Conservation (phyloP, 1,140 invertebrate species). For the Drosophila ercepeae region DNA sequence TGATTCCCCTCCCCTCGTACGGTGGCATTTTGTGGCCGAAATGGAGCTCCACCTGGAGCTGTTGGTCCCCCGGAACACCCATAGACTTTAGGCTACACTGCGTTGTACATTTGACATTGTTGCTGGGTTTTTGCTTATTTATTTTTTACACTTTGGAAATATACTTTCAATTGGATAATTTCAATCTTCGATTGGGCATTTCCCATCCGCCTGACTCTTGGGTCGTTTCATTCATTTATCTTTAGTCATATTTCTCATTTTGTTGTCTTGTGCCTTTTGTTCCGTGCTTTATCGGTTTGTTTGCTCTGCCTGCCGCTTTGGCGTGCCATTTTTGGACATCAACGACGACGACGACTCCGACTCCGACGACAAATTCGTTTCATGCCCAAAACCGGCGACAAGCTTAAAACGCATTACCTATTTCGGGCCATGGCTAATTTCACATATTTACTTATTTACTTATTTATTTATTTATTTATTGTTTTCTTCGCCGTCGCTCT, state of each 20-base stretch:
- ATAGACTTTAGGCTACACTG: no score
- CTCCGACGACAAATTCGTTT: constrained; percentile 70
- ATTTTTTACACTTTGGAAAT: not conserved
- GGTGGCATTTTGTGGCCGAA: not conserved
- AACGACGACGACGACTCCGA: constrained; percentile 32
- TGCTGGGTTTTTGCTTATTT: no score
- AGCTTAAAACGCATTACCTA: constrained; percentile 74
- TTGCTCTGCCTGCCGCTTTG: constrained; percentile 44
- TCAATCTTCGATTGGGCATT: constrained; percentile 2
- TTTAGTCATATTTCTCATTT: constrained; percentile 8
- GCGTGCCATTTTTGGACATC: constrained; percentile 47
- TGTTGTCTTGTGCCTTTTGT: constrained; percentile 7
- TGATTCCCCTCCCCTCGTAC: constrained; percentile 8
- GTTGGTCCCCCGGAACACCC: no score
- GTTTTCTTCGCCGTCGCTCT: constrained; percentile 4
- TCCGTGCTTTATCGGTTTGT: constrained; percentile 23
- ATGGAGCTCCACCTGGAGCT: constrained; percentile 2
- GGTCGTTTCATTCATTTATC: constrained; percentile 15
- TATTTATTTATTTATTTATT: constrained; percentile 30
- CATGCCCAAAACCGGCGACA: constrained; percentile 69
- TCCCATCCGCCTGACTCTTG: not conserved
- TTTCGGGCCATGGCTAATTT: constrained; percentile 75
- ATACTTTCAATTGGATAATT: not conserved
- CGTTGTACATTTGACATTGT: no score
- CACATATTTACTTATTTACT: constrained; percentile 48